phyloP scores from a whole-genome alignment of 2,888 invertebrate genomes.

The Pardosa pseudoannulata region DNA sequence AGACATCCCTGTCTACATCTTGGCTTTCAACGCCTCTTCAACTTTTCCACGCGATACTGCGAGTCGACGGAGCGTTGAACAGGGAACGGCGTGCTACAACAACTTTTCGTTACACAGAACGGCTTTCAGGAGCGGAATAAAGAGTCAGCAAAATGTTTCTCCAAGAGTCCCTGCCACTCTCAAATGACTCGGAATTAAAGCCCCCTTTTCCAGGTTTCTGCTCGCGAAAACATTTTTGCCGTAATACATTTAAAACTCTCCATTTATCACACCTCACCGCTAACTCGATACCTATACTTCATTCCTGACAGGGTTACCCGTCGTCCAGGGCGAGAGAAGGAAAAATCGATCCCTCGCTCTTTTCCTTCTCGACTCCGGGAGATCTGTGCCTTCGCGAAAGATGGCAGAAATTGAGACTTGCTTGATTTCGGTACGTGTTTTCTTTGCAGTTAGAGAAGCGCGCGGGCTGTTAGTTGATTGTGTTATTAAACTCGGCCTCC shows the following conservation, averaged over 20 bases:
- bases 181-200: conserved; percentile 1
- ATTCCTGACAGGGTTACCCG: neutral
- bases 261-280: conserved; percentile 12
- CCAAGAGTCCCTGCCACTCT: neutral
- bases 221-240: neutral
- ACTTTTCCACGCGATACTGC: too few relatives aligned
- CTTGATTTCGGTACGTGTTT: too few relatives aligned
- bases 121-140: neutral
- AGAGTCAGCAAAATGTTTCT: conserved; percentile 11
- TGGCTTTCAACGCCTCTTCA: too few relatives aligned
- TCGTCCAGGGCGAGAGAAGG: neutral
- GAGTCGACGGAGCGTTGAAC: too few relatives aligned
- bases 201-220: conserved; percentile 3
- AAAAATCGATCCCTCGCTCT: neutral
- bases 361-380: neutral
- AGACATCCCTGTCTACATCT: too few relatives aligned
- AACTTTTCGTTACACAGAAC: neutral
- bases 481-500: too few relatives aligned
- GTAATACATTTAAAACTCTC: conserved; percentile 8
- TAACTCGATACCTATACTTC: conserved; percentile 12
- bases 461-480: too few relatives aligned
- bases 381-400: neutral
- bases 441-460: too few relatives aligned
- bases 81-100: too few relatives aligned
- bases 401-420: neutral